phyloP scores from a whole-genome alignment of 2,888 invertebrate species.

The Serripes groenlandicus region DNA sequence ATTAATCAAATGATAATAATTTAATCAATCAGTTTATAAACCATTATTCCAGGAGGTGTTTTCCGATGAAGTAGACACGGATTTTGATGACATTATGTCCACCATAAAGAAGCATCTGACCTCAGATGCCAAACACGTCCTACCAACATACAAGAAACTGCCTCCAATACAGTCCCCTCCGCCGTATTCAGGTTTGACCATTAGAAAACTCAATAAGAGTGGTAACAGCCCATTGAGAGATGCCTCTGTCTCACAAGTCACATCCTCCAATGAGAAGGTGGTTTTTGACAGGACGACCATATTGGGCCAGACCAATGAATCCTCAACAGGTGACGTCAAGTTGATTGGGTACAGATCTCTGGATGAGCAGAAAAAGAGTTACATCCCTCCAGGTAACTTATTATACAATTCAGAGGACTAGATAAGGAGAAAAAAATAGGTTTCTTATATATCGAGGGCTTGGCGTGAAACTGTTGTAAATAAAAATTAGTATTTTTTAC shows the following conservation, averaged over 20 bases:
- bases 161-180: conserved; percentile 36
- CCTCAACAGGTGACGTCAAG: conserved; percentile 21
- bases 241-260: background rate
- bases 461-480: too few relatives aligned
- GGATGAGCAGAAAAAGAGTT: conserved; percentile 6
- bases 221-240: background rate
- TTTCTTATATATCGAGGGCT: too few relatives aligned
- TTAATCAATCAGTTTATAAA: background rate
- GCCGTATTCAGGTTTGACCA: background rate
- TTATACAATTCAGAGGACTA: background rate
- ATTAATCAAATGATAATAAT: background rate
- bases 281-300: background rate
- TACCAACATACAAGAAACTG: conserved; percentile 45
- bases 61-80: background rate
- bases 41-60: background rate
- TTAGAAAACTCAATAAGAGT: background rate
- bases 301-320: background rate
- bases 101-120: conserved; percentile 38
- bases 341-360: conserved; percentile 44
- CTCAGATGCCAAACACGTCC: conserved; percentile 15
- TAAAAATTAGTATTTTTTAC: too few relatives aligned
- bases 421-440: background rate
- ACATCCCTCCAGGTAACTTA: conserved; percentile 13
- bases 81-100: conserved; percentile 9
- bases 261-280: conserved; percentile 4